These are phyloP conservation scores for Amphimedon queenslandica DNA, from an alignment of 37 sponge, comb jelly and placozoan genomes.

Conservation along the genomic window DNA sequence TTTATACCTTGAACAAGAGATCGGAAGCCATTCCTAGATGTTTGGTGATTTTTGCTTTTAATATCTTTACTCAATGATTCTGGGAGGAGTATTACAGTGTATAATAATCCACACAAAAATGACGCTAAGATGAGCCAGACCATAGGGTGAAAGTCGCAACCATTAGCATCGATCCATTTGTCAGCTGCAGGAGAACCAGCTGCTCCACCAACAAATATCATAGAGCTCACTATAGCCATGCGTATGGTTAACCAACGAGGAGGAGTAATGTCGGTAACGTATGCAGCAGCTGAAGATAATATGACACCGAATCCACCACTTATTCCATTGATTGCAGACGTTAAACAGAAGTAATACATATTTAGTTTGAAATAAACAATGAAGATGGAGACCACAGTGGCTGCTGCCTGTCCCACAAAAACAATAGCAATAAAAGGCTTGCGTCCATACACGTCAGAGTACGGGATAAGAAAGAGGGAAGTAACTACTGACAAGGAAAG, in stretches of 20 bases:
- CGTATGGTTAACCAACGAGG: constrained; percentile 24
- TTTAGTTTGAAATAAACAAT: constrained; percentile 14
- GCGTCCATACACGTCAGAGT: constrained; percentile 51
- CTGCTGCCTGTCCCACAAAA: constrained; percentile 1
- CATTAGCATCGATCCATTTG: constrained; percentile 19
- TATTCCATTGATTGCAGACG: constrained; percentile 6
- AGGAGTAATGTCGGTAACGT: constrained; percentile 48
- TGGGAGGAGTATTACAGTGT: constrained; percentile 40
- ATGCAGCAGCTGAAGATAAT: constrained; percentile 30
- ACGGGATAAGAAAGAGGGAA: constrained; percentile 34
- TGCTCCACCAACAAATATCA: constrained; percentile 32
- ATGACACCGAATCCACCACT: constrained; percentile 42
- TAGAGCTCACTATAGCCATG: constrained; percentile 28
- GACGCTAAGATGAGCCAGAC: constrained; percentile 10
- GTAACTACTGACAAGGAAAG: constrained; percentile 15
- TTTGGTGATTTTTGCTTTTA: not conserved
- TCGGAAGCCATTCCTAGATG: not conserved
- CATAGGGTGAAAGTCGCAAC: constrained; percentile 29
- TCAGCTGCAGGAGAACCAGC: constrained; percentile 9
- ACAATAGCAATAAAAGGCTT: constrained; percentile 22
- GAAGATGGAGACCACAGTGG: not conserved
- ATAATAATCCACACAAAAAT: constrained; percentile 5
- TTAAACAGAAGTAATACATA: constrained; percentile 12
- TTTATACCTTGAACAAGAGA: constrained; percentile 15
- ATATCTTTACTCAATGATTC: constrained; percentile 16